A percentile compares a stretch with the other conserved stretches of the same genome.
Evolutionary conservation across 1,140 invertebrate genomes (phyloP).

Genomic region (Anagrus nilaparvatae): DNA sequence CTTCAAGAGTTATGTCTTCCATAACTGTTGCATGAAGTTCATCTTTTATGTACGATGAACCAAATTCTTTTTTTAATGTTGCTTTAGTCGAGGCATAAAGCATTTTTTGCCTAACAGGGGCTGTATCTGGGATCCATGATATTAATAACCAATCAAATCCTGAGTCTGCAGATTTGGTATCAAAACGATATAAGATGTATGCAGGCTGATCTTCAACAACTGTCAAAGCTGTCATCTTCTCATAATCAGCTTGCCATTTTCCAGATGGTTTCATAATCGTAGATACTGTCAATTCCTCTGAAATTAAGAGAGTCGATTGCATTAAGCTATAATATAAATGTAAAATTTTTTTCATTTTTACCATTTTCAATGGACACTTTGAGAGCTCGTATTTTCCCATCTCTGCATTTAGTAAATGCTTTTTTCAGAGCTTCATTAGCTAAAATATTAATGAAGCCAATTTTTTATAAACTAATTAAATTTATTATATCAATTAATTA

Average conservation of each 20-base stretch:
- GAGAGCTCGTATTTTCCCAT: slow-evolving; percentile 67
- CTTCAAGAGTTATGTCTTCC: slow-evolving; percentile 71
- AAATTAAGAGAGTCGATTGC: slow-evolving; percentile 22
- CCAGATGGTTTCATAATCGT: slow-evolving; percentile 55
- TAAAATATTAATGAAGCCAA: slow-evolving; percentile 39
- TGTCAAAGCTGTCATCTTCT: slow-evolving; percentile 63
- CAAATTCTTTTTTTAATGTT: slow-evolving; percentile 95
- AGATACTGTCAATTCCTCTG: slow-evolving; percentile 69
- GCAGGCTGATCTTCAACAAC: slow-evolving; percentile 83
- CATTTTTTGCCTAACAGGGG: slow-evolving; percentile 92
- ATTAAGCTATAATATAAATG: neutral
- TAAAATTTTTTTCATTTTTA: slow-evolving; percentile 37
- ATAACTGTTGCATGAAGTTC: slow-evolving; percentile 80
- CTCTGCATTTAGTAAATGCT: slow-evolving; percentile 72
- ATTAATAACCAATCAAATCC: slow-evolving; percentile 92
- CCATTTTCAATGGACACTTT: slow-evolving; percentile 83
- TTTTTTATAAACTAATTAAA: too few species aligned
- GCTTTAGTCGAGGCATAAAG: slow-evolving; percentile 97
- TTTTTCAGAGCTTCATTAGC: slow-evolving; percentile 72
- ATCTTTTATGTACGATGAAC: slow-evolving; percentile 78
- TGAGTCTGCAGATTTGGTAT: slow-evolving; percentile 43
- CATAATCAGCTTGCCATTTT: slow-evolving; percentile 84
- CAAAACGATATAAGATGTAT: slow-evolving; percentile 79
- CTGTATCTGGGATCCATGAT: slow-evolving; percentile 87
- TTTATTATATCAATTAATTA: slow-evolving; percentile 34